Conservation (phyloP, 2,888 invertebrate genomes). For the Scaeva pyrastri region DNA sequence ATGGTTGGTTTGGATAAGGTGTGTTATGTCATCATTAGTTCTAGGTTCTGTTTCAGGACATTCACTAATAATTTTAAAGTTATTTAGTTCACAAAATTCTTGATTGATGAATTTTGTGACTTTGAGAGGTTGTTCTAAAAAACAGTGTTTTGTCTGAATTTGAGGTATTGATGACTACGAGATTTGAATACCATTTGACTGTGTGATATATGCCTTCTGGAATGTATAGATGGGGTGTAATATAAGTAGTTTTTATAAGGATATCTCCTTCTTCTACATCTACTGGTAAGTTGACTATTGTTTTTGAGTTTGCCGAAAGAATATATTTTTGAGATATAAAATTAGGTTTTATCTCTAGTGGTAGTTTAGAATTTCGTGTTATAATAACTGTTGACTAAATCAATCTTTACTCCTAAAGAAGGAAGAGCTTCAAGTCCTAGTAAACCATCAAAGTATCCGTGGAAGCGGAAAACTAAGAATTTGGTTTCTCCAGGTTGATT, state of each 20-base stretch:
- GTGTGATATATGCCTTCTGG: not conserved
- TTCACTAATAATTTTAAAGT: not conserved
- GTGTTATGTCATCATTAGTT: not conserved
- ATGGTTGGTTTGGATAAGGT: not conserved
- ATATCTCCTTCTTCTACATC: not conserved
- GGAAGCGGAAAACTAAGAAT: slow-evolving; percentile 35
- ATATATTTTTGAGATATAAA: not conserved
- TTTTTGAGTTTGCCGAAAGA: not conserved
- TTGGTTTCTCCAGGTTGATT: slow-evolving; percentile 1
- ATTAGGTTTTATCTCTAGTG: slow-evolving; percentile 36
- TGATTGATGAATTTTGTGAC: not conserved
- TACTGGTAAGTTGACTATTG: not conserved
- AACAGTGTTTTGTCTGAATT: not conserved
- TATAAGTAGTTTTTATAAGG: not conserved
- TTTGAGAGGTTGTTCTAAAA: slow-evolving; percentile 16
- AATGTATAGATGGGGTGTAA: not conserved
- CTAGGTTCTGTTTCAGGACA: not conserved
- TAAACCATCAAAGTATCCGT: slow-evolving; percentile 54
- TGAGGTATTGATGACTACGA: not conserved
- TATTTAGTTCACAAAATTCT: not conserved
- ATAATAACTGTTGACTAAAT: slow-evolving; percentile 8
- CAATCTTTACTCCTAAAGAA: slow-evolving; percentile 27
- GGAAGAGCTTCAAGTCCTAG: slow-evolving; percentile 31
- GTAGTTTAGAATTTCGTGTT: slow-evolving; percentile 23
- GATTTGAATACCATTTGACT: not conserved